Evolutionary conservation across 1,140 invertebrate species (phyloP).

Genomic region (Spodoptera frugiperda): DNA sequence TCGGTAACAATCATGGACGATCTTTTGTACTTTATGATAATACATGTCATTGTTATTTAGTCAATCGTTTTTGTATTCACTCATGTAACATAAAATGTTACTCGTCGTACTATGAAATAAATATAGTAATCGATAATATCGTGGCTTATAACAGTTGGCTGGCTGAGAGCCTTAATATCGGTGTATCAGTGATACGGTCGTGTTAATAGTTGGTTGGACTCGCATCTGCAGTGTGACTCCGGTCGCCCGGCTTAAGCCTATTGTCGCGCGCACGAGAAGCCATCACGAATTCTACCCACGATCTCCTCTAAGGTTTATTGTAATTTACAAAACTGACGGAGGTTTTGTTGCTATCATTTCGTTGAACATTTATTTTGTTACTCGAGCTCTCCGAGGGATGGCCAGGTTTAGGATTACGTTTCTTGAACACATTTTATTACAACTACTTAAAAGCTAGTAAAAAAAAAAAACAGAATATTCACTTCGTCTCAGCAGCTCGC

Average conservation of each 20-base stretch:
- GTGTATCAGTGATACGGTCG: constrained; percentile 66
- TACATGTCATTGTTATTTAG: constrained; percentile 62
- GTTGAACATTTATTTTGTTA: constrained; percentile 68
- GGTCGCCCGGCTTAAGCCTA: constrained; percentile 69
- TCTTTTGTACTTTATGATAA: constrained; percentile 74
- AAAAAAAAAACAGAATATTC: constrained; percentile 33
- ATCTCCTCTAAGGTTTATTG: constrained; percentile 79
- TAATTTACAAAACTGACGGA: constrained; percentile 83
- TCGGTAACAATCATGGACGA: constrained; percentile 64
- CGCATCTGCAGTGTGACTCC: constrained; percentile 66
- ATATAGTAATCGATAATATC: constrained; percentile 35
- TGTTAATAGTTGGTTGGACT: constrained; percentile 70
- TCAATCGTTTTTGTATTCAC: constrained; percentile 59
- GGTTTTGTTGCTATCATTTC: constrained; percentile 73
- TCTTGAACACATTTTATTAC: constrained; percentile 39
- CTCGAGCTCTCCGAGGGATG: constrained; percentile 54
- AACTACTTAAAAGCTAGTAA: not conserved
- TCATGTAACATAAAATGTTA: constrained; percentile 46
- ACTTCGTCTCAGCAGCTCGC: not conserved
- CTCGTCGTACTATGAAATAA: constrained; percentile 35
- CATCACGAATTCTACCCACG: constrained; percentile 79
- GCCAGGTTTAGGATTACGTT: constrained; percentile 56
- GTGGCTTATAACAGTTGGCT: constrained; percentile 20
- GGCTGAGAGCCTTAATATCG: constrained; percentile 55
- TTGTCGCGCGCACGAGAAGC: constrained; percentile 69